phyloP scores from a whole-genome alignment of 2,113 vertebrate species.

The Dromaius novaehollandiae region DNA sequence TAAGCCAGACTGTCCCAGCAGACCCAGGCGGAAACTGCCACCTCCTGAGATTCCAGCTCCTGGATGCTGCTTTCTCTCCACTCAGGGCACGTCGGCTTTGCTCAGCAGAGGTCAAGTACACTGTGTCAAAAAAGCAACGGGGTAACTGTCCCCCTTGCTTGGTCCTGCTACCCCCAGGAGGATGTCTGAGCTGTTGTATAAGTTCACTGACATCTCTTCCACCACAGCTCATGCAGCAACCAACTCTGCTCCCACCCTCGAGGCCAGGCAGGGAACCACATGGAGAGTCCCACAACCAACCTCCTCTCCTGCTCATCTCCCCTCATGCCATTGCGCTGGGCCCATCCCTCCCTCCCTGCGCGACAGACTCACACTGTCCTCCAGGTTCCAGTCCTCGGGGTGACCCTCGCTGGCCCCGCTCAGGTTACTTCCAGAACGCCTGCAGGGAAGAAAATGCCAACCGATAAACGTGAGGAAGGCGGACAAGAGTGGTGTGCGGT shows the following conservation, averaged over 20 bases:
- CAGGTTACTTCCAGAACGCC: slow-evolving; percentile 88
- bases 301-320: background rate
- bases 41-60: background rate
- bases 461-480: background rate
- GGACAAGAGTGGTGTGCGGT: rapidly evolving
- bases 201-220: background rate
- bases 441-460: slow-evolving; percentile 46
- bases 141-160: rapidly evolving
- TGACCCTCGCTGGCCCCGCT: slow-evolving; percentile 86
- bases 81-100: background rate
- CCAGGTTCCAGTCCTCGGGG: slow-evolving; percentile 87
- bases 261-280: rapidly evolving
- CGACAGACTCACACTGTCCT: slow-evolving; percentile 82
- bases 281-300: background rate
- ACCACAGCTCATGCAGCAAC: rapidly evolving
- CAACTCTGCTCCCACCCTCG: background rate
- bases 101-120: background rate
- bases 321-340: rapidly evolving
- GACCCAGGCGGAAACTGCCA: background rate
- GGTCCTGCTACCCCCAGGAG: background rate
- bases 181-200: background rate
- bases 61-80: background rate
- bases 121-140: rapidly evolving
- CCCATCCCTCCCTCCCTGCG: rapidly evolving
- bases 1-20: background rate